Percentiles rank a stretch among this genome's conserved stretches.
Conservation (phyloP, 1,140 invertebrate species). For the Drosophila lowei region DNA sequence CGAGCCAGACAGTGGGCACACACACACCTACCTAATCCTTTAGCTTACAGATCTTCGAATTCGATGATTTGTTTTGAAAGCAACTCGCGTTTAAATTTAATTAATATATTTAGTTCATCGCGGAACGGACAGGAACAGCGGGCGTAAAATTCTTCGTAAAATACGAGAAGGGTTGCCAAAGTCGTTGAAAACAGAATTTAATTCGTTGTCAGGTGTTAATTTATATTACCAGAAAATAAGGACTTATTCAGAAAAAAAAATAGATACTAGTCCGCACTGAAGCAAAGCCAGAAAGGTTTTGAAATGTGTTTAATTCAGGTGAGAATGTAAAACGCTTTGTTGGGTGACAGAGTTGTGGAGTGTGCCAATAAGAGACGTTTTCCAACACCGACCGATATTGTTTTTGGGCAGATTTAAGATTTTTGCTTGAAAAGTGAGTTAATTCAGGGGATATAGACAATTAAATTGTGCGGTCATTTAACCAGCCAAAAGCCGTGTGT, state of each 20-base stretch:
- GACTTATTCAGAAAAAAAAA: too few relatives aligned
- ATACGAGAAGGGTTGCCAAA: slow-evolving; percentile 11
- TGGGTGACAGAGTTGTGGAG: neutral
- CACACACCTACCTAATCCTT: slow-evolving; percentile 36
- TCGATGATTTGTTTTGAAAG: slow-evolving; percentile 9
- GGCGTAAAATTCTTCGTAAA: too few relatives aligned
- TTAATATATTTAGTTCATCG: slow-evolving; percentile 32
- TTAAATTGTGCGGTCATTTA: neutral
- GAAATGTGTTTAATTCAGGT: too few relatives aligned
- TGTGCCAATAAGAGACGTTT: slow-evolving; percentile 26
- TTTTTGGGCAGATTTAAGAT: slow-evolving; percentile 66
- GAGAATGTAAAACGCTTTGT: too few relatives aligned
- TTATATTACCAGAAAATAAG: neutral
- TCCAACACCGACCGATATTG: slow-evolving; percentile 59
- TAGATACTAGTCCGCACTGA: too few relatives aligned
- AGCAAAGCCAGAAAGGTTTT: too few relatives aligned
- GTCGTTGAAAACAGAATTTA: neutral
- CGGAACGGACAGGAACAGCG: neutral
- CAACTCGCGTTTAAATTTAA: slow-evolving; percentile 46
- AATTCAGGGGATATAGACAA: slow-evolving; percentile 1
- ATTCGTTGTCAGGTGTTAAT: neutral
- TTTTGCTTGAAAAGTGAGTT: slow-evolving; percentile 67
- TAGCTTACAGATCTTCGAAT: slow-evolving; percentile 3
- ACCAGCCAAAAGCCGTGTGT: neutral
- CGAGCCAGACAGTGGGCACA: neutral